phyloP scores from a whole-genome alignment of 2,888 invertebrate species.

The Dilophus febrilis region DNA sequence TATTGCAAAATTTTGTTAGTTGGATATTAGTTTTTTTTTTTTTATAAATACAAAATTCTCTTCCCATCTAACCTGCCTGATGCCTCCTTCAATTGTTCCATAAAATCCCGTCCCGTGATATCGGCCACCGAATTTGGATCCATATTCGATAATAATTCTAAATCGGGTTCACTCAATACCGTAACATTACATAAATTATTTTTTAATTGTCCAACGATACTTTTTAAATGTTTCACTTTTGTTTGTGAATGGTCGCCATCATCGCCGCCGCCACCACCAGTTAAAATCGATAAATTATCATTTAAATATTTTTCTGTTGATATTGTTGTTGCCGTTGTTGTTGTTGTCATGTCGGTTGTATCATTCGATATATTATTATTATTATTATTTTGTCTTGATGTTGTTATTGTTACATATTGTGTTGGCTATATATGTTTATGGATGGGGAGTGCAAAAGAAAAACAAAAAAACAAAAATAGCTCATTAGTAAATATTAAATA shows the following conservation, averaged over 20 bases:
- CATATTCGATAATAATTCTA: conserved; percentile 76
- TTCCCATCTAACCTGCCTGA: conserved; percentile 46
- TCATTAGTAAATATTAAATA: background rate
- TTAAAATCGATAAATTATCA: conserved; percentile 20
- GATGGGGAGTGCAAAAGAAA: conserved; percentile 8
- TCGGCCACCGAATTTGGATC: conserved; percentile 76
- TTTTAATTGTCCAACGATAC: conserved; percentile 57
- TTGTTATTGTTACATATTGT: conserved; percentile 29
- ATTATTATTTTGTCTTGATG: conserved; percentile 40
- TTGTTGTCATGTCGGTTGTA: conserved; percentile 6
- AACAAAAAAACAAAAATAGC: too few relatives aligned
- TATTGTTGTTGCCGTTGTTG: conserved; percentile 26
- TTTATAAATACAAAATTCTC: background rate
- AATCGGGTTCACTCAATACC: conserved; percentile 63
- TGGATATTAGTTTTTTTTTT: conserved; percentile 1
- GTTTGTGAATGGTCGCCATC: too few relatives aligned
- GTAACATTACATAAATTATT: conserved; percentile 73
- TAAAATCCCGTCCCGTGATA: conserved; percentile 58
- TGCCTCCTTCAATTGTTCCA: conserved; percentile 67
- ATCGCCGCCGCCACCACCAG: too few relatives aligned
- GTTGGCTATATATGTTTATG: conserved; percentile 22
- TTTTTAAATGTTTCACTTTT: conserved; percentile 42
- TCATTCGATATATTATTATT: conserved; percentile 23
- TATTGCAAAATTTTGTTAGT: background rate
- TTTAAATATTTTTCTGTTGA: too few relatives aligned